Evolutionary conservation across 2,113 vertebrate species (phyloP), one percentile per base, ranked within the genome.

Genomic region (Pterocles gutturalis): DNA sequence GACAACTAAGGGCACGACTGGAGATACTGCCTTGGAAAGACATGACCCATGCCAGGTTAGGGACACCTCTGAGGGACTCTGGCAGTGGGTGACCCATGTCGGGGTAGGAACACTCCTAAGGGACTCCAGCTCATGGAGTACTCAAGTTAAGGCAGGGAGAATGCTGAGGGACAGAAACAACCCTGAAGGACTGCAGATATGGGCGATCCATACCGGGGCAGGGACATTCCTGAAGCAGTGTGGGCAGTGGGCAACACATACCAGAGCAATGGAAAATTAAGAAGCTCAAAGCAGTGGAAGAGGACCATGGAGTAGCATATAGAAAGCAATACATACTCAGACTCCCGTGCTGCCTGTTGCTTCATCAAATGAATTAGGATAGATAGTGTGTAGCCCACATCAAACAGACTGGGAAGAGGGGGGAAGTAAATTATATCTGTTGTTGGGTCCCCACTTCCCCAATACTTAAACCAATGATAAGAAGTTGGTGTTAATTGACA

Each of bases 61-160:
- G 28, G n/a, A n/a, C 0, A 0, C 2, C 3, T 65, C 2, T 3
- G 13, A 31, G 28, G 12, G 7, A 29, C 7, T 62, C 24, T 13
- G 28, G 8, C 13, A 65, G 8, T 34, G 12, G 5, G 45, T 6
- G 10, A 43, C 10, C 7, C 5, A 5, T n/a, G 13, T 28, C 22
- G 66, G 24, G n/a, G 21, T 21, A 55, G 7, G 11, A 49, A 18
- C 10, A 11, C 7, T 62, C 15, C 25, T 78, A 45, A n/a, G 5
- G 57, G 26, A 49, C 16, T 49, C 69, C 43, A 78, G 45, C 21
- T 13, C 46, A 7, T n/a, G 14, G 45, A 75, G 5, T 2, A 41
- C 16, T 3, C 4, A 45, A 2, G 1, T 43, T 66, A 57, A 69
- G 34, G 21, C 21, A 51, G 0, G 29, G 13, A 57, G 11, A 10